phyloP scores from a whole-genome alignment of 2,888 invertebrate genomes.

The Zygogramma bicolorata region DNA sequence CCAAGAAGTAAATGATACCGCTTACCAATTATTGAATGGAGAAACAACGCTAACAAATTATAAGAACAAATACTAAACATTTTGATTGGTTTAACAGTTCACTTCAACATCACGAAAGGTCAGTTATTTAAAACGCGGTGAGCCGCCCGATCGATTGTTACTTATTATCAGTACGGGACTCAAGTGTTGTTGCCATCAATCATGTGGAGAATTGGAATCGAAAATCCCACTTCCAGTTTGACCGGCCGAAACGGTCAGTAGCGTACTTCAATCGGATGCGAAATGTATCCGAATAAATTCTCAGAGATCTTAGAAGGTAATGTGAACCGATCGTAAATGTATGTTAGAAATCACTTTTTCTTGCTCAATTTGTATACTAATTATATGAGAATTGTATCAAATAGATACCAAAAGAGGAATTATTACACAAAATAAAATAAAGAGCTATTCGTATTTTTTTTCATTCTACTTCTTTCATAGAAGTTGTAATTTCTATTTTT shows the following conservation, averaged over 20 bases:
- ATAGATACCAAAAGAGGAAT: too few relatives aligned
- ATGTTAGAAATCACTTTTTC: too few relatives aligned
- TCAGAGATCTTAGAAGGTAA: too few relatives aligned
- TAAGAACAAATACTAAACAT: not conserved
- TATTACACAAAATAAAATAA: too few relatives aligned
- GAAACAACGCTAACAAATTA: not conserved
- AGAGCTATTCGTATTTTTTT: too few relatives aligned
- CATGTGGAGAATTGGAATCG: not conserved
- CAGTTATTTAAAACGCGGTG: not conserved
- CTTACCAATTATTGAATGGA: slow-evolving; percentile 10
- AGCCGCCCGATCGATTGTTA: not conserved
- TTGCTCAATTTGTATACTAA: too few relatives aligned
- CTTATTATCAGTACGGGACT: not conserved
- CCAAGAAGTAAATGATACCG: too few relatives aligned
- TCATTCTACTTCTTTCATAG: too few relatives aligned
- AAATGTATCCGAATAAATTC: too few relatives aligned
- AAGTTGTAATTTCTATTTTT: too few relatives aligned
- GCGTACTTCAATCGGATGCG: not conserved
- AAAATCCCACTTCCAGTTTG: not conserved
- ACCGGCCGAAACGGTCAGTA: not conserved
- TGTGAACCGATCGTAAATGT: too few relatives aligned
- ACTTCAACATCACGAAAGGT: not conserved
- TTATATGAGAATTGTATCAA: too few relatives aligned
- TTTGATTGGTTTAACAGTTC: not conserved
- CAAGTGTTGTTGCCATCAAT: not conserved